phyloP scores from a whole-genome alignment of 2,113 vertebrate species.

The Calidris pugnax region DNA sequence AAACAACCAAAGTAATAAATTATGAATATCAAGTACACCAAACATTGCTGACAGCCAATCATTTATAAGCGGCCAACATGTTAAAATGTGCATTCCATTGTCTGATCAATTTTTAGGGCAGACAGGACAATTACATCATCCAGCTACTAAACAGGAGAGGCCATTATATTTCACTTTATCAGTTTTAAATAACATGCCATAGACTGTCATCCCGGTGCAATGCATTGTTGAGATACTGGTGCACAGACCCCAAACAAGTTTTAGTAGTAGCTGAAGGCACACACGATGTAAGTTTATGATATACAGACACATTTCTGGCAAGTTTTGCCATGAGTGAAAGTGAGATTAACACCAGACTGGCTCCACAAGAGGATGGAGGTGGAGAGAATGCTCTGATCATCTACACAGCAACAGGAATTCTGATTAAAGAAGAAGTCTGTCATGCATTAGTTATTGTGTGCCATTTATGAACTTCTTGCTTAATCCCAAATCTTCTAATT shows the following conservation, averaged over 20 bases:
- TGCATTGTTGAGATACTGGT: neutral
- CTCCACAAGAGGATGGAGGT: neutral
- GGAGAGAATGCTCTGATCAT: neutral
- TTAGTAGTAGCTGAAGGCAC: neutral
- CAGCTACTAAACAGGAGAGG: neutral
- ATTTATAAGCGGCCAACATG: neutral
- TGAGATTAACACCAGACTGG: neutral
- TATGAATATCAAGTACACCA: neutral
- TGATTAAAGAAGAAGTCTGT: neutral
- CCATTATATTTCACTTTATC: neutral
- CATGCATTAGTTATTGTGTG: neutral
- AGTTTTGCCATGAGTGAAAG: neutral
- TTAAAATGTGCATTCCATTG: neutral
- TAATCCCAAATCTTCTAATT: neutral
- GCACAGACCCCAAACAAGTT: neutral
- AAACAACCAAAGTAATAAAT: neutral
- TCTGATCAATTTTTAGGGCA: conserved; percentile 5
- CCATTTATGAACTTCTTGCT: neutral
- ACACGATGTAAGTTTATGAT: neutral
- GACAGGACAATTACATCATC: neutral
- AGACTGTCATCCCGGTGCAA: neutral
- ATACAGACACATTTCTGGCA: neutral
- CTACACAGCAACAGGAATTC: neutral
- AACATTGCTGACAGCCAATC: neutral
- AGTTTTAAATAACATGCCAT: neutral